Percentiles rank a stretch among this genome's conserved stretches.
Evolutionary conservation across 2,113 vertebrate genomes (phyloP).

Genomic region (Tympanuchus pallidicinctus): DNA sequence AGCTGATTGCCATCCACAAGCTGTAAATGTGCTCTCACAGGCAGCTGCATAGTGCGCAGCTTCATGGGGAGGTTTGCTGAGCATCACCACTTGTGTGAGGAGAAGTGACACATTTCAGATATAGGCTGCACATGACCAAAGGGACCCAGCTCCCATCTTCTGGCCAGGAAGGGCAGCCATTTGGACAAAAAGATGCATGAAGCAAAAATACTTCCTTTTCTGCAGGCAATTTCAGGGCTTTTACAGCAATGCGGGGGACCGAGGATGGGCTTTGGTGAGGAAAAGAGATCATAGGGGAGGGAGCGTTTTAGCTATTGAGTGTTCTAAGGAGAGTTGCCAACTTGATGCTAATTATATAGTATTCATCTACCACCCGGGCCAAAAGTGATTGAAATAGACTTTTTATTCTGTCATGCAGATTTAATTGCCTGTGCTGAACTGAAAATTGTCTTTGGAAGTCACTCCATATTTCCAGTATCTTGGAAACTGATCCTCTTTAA

Average conservation of each 20-base stretch:
- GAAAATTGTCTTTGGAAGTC: conserved; percentile 30
- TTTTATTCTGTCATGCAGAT: conserved; percentile 7
- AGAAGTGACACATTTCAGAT: accelerated
- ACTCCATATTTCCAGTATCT: not conserved
- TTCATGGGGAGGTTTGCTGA: not conserved
- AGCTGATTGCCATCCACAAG: not conserved
- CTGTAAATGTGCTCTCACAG: not conserved
- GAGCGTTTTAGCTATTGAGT: not conserved
- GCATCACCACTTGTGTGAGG: accelerated
- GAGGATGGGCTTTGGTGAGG: not conserved
- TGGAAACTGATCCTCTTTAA: not conserved
- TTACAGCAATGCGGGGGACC: not conserved
- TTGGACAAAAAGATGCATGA: not conserved
- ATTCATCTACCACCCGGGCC: not conserved
- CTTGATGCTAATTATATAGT: conserved; percentile 8
- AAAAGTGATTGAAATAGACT: conserved; percentile 27
- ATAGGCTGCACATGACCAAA: not conserved
- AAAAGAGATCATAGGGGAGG: not conserved
- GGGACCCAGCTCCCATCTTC: not conserved
- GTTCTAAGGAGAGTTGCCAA: conserved; percentile 1
- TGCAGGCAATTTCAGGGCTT: not conserved
- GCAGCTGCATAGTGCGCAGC: not conserved
- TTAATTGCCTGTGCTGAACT: conserved; percentile 15
- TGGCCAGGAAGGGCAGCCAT: not conserved
- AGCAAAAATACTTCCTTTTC: not conserved